Base-by-base conservation (phyloP, 53 echinoderm and acorn worm genomes). In the Luidia sarsii region DNA sequence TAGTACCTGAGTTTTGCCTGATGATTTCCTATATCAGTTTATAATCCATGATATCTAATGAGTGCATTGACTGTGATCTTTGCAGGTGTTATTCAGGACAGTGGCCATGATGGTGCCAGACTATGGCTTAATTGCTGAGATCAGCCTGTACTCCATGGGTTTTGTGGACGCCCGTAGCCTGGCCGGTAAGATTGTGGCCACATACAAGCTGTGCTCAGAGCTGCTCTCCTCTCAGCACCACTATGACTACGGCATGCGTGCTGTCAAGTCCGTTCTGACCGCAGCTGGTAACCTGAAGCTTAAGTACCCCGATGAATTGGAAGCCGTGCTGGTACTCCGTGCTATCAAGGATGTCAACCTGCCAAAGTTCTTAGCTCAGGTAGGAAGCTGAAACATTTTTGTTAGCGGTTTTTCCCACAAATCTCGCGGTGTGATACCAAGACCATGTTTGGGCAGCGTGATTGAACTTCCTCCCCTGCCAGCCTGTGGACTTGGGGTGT, bases 51-150 rank as follows among this genome's bases (percentile, higher is more conserved):
- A n/a, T n/a, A n/a, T n/a, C n/a, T 28, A 60, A 29, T 28, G 27
- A 9, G 10, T 2, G 27, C 29, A 9, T 68, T 68, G 1, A 14
- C 46, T 68, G 22, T 4, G 32, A 50, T 21, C 14, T 59, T 30
- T 10, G 41, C 19, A 97, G 97, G 97, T 97, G 46, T 79, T 97
- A 65, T 97, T 97, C 89, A 83, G 97, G 18, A 97, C 97, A 36
- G 97, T 97, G 37, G 97, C 97, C 57, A 97, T 97, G 97, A 97
- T 97, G 97, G 97, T 97, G 7, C 97, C 97, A 0, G 97, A 97
- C 80, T 97, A 97, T 20, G 97, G 80, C 71, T 91, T 97, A 30
- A 97, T 97, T 30, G 97, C 86, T n/a, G 97, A 97, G 86, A 97
- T 97, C 83, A 79, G 80, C 51, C 75, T 97, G 56, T 97, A 97